phyloP scores from a whole-genome alignment of 2,888 invertebrate species.

The Apodemia duryi region DNA sequence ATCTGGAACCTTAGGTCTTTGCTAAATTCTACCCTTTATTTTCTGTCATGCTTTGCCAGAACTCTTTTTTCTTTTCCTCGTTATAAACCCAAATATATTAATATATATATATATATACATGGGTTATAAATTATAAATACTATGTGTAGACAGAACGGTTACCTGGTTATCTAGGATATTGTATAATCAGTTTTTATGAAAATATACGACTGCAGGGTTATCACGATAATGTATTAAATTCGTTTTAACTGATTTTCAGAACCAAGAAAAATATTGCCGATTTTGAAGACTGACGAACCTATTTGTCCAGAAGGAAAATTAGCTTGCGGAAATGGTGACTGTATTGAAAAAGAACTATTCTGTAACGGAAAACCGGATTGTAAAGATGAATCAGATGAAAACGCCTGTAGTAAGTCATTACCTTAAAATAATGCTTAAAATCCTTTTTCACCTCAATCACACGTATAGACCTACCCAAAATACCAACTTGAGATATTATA shows the following conservation, averaged over 20 bases:
- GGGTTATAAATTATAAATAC: not conserved
- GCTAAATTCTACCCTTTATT: slow-evolving; percentile 20
- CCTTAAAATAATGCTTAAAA: not conserved
- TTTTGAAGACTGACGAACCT: slow-evolving; percentile 95
- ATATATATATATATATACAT: not conserved
- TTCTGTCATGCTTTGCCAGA: slow-evolving; percentile 50
- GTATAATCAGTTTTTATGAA: not conserved
- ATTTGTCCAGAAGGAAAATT: slow-evolving; percentile 94
- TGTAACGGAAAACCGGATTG: slow-evolving; percentile 96
- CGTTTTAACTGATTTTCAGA: slow-evolving; percentile 78
- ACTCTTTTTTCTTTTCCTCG: slow-evolving; percentile 40
- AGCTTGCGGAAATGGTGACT: slow-evolving; percentile 95
- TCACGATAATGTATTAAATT: not conserved
- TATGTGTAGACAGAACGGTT: not conserved
- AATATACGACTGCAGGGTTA: not conserved
- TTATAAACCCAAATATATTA: slow-evolving; percentile 34
- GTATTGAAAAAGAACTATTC: slow-evolving; percentile 94
- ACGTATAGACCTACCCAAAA: too few species aligned
- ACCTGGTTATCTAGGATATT: not conserved
- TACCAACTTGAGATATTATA: not conserved
- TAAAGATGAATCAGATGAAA: slow-evolving; percentile 96
- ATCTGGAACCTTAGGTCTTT: not conserved
- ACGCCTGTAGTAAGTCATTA: slow-evolving; percentile 92
- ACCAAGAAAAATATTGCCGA: slow-evolving; percentile 92
- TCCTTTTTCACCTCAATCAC: not conserved